A percentile compares a stretch with the other conserved stretches of the same genome.
These are phyloP conservation scores for Acanthopleura granulata DNA, from an alignment of 2,888 invertebrate species.

Conservation along the genomic window DNA sequence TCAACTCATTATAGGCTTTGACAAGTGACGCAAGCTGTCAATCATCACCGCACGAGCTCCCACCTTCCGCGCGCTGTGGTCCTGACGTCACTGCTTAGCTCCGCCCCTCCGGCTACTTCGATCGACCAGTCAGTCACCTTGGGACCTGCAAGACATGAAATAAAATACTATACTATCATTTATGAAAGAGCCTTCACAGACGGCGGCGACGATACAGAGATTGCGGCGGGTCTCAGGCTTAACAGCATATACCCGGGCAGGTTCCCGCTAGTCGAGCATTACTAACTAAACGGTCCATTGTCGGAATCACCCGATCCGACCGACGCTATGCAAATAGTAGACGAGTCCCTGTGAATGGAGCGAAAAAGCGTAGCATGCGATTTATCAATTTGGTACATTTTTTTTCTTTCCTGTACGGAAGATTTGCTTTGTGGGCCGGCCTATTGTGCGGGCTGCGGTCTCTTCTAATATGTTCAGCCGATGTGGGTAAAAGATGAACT, in stretches of 20 bases:
- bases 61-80: neutral
- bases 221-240: neutral
- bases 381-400: constrained; percentile 15
- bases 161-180: constrained; percentile 8
- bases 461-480: neutral
- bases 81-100: constrained; percentile 10
- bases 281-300: constrained; percentile 1
- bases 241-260: neutral
- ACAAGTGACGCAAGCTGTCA: constrained; percentile 17
- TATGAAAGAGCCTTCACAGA: neutral
- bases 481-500: neutral
- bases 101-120: neutral
- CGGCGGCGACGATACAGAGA: neutral
- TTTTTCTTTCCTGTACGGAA: neutral
- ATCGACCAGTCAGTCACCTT: neutral
- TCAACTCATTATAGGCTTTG: constrained; percentile 7
- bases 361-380: constrained; percentile 7
- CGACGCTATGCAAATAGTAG: constrained; percentile 1
- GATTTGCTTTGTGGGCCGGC: neutral
- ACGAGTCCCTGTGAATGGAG: neutral
- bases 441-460: neutral
- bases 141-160: constrained; percentile 8
- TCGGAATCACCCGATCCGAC: neutral
- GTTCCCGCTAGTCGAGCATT: too few species aligned
- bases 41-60: constrained; percentile 8